A percentile compares a stretch with the other conserved stretches of the same genome.
Evolutionary conservation across 2,113 vertebrate genomes (phyloP).

Genomic region (Raja brachyura): DNA sequence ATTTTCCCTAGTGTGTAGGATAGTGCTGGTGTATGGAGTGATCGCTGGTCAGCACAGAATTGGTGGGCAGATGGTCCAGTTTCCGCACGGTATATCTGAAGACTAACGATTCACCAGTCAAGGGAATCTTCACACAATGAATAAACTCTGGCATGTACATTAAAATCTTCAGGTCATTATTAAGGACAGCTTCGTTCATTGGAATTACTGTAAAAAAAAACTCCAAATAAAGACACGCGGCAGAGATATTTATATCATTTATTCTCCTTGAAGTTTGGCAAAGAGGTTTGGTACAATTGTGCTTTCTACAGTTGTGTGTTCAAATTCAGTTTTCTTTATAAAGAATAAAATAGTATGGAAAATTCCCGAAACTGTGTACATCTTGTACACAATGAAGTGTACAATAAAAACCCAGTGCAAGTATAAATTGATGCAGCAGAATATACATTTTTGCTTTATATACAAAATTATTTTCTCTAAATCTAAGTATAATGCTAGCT

Average conservation of each 20-base stretch:
- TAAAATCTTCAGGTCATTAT: background rate
- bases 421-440: conserved; percentile 36
- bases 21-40: too few relatives aligned
- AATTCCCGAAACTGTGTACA: conserved; percentile 35
- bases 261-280: conserved; percentile 38
- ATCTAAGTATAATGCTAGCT: conserved; percentile 35
- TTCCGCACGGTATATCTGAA: too few relatives aligned
- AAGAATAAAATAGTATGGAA: conserved; percentile 39
- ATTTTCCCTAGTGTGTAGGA: too few relatives aligned
- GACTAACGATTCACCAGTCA: background rate
- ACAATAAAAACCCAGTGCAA: conserved; percentile 37
- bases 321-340: conserved; percentile 37
- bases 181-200: background rate
- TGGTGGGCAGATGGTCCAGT: too few relatives aligned
- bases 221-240: background rate
- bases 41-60: too few relatives aligned
- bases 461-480: conserved; percentile 36
- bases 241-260: conserved; percentile 23
- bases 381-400: conserved; percentile 16
- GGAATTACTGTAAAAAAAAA: background rate
- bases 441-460: conserved; percentile 38
- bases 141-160: background rate
- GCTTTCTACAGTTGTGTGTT: conserved; percentile 38
- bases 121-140: background rate
- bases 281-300: conserved; percentile 38